phyloP scores from a whole-genome alignment of 2,888 invertebrate species.

The Sarcophaga rosellei region DNA sequence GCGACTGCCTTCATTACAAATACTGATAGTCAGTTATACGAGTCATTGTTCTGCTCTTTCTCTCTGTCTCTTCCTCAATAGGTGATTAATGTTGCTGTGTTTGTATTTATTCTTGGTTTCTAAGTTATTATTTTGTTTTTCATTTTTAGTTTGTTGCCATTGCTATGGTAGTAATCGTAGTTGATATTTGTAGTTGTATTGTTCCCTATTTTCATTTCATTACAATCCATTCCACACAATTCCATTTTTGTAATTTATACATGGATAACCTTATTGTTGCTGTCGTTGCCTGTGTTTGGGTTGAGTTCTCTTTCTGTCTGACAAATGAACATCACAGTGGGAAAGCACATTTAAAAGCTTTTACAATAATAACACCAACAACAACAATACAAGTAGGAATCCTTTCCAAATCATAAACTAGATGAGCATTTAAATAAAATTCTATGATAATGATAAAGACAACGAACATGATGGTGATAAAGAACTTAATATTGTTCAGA shows the following conservation, averaged over 20 bases:
- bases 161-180: no score
- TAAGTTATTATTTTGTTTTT: no score
- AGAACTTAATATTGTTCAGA: no score
- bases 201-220: background rate
- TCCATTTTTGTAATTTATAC: background rate
- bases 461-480: background rate
- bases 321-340: background rate
- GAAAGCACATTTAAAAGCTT: background rate
- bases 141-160: background rate
- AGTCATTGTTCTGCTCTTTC: background rate
- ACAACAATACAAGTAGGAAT: background rate
- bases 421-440: constrained; percentile 40
- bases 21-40: background rate
- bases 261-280: background rate
- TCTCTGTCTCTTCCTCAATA: background rate
- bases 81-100: no score
- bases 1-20: background rate
- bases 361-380: no score
- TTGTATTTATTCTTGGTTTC: no score
- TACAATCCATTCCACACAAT: background rate
- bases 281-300: background rate
- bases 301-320: background rate
- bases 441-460: background rate
- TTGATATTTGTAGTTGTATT: background rate
- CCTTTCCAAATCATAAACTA: background rate